Conservation (phyloP, 2,113 vertebrate genomes). For the Mellivora capensis region DNA sequence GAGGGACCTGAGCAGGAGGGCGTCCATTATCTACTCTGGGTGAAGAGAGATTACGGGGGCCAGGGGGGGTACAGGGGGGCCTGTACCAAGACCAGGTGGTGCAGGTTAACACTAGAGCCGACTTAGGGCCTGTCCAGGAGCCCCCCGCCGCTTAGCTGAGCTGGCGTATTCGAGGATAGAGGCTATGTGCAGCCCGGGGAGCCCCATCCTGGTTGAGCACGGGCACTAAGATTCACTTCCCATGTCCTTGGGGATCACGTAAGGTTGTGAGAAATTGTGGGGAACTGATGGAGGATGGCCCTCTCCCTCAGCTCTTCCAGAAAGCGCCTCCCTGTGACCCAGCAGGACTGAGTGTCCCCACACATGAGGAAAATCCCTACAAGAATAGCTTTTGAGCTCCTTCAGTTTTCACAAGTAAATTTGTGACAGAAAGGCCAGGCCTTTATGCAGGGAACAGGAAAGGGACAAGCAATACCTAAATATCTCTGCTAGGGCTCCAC, state of each 20-base stretch:
- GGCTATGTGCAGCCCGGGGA: background rate
- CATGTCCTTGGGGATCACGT: background rate
- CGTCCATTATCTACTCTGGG: background rate
- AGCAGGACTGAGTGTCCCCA: background rate
- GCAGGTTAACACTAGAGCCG: background rate
- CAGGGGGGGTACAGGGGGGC: too few species aligned
- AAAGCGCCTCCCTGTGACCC: background rate
- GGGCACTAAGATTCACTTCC: background rate
- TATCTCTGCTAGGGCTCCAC: background rate
- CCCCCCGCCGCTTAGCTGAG: background rate
- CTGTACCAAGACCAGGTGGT: background rate
- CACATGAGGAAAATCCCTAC: background rate
- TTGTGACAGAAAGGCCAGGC: background rate
- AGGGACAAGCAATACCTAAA: background rate
- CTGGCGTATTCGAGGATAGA: background rate
- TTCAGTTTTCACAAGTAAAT: background rate
- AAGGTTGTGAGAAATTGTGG: background rate
- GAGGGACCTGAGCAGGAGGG: background rate
- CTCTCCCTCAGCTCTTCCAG: background rate
- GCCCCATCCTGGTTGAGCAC: background rate
- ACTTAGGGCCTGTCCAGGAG: background rate
- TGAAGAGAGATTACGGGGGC: background rate
- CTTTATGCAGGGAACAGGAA: background rate
- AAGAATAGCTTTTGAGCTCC: background rate
- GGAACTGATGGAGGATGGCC: background rate